These are phyloP conservation scores for Pandemis heparana DNA, from an alignment of 2,888 invertebrate genomes.

Conservation along the genomic window DNA sequence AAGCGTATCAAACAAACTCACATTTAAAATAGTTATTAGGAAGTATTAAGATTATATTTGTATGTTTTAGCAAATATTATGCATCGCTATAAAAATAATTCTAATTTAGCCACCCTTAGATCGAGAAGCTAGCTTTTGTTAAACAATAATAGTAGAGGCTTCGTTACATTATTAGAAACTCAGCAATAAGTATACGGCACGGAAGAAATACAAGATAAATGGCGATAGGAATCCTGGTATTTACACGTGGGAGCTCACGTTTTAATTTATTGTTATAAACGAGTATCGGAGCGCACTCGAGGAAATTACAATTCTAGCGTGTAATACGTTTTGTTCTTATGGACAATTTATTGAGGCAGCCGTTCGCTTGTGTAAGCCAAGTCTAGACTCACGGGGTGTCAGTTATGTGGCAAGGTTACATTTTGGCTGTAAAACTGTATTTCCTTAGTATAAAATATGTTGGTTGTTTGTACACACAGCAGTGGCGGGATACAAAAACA, in stretches of 20 bases:
- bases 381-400: background rate
- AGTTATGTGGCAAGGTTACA: background rate
- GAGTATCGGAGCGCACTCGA: constrained; percentile 46
- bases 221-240: constrained; percentile 46
- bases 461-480: too few relatives aligned
- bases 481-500: too few relatives aligned
- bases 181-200: constrained; percentile 40
- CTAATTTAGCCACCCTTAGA: too few relatives aligned
- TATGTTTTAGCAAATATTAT: too few relatives aligned
- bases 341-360: constrained; percentile 30
- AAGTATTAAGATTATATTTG: too few relatives aligned
- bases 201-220: constrained; percentile 50
- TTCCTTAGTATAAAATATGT: background rate
- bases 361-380: constrained; percentile 18
- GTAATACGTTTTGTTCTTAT: constrained; percentile 25
- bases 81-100: too few relatives aligned
- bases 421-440: background rate
- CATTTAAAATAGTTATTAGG: too few relatives aligned
- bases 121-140: too few relatives aligned
- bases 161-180: constrained; percentile 31
- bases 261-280: constrained; percentile 54
- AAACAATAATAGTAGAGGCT: constrained; percentile 3
- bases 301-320: constrained; percentile 45
- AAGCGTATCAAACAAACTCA: too few relatives aligned
- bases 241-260: constrained; percentile 49